Percentiles rank a stretch among this genome's conserved stretches.
Evolutionary conservation across 2,888 invertebrate genomes (phyloP).

Genomic region (Lepetodrilus schrolli): DNA sequence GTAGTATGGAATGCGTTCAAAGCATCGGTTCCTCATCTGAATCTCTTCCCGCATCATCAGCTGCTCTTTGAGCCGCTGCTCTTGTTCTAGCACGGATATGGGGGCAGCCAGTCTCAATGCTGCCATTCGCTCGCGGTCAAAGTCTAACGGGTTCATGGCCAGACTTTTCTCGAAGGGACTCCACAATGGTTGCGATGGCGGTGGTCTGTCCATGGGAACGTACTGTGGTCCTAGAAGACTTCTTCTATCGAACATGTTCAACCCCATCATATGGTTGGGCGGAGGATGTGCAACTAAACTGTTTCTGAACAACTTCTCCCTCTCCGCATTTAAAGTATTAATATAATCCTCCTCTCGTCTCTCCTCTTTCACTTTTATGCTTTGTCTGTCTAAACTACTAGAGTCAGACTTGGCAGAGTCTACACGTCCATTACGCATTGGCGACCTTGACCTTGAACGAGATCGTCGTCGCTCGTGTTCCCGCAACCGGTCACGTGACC

Average conservation of each 20-base stretch:
- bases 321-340: conserved; percentile 40
- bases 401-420: conserved; percentile 58
- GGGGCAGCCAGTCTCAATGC: conserved; percentile 43
- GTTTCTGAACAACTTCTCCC: conserved; percentile 37
- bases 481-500: conserved; percentile 39
- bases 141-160: conserved; percentile 49
- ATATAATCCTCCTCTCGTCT: conserved; percentile 55
- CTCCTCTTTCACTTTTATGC: conserved; percentile 64
- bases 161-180: conserved; percentile 60
- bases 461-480: conserved; percentile 50
- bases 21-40: conserved; percentile 53
- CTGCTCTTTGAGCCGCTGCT: conserved; percentile 59
- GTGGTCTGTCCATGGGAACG: conserved; percentile 53
- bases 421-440: conserved; percentile 61
- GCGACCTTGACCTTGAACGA: conserved; percentile 64
- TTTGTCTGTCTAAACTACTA: conserved; percentile 50
- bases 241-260: conserved; percentile 56
- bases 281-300: conserved; percentile 29
- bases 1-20: conserved; percentile 59
- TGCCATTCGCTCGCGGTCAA: conserved; percentile 58
- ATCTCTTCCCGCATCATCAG: conserved; percentile 55
- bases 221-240: conserved; percentile 55
- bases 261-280: conserved; percentile 41
- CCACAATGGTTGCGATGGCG: conserved; percentile 56
- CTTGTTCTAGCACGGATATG: conserved; percentile 53